These are phyloP conservation scores for Alentia gelatinosa DNA, from an alignment of 2,888 invertebrate genomes.

Conservation along the genomic window DNA sequence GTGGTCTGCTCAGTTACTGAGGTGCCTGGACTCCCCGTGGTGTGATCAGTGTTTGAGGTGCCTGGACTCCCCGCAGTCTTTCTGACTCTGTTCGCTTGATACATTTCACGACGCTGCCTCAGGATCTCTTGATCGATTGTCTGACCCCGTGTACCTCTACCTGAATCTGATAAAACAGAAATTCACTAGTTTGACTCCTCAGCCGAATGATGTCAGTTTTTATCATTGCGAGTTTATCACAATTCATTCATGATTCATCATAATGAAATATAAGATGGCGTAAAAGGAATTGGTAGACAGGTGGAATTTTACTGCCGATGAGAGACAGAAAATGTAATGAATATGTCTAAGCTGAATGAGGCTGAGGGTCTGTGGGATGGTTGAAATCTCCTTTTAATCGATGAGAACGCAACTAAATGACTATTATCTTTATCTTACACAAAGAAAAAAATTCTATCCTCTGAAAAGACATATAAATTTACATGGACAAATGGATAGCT, in stretches of 20 bases:
- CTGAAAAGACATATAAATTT: not conserved
- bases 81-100: not conserved
- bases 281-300: too few species aligned
- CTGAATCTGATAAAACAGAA: not conserved
- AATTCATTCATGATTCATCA: not conserved
- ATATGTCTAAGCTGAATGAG: too few species aligned
- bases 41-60: not conserved
- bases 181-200: not conserved
- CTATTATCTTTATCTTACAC: too few species aligned
- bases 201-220: not conserved
- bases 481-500: not conserved
- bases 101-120: not conserved
- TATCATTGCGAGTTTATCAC: not conserved
- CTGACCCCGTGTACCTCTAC: not conserved
- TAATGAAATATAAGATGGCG: too few species aligned
- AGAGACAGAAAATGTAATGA: too few species aligned
- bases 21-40: not conserved
- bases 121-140: not conserved
- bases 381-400: too few species aligned
- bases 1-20: not conserved
- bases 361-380: too few species aligned
- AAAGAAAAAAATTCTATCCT: too few species aligned
- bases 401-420: too few species aligned
- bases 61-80: not conserved
- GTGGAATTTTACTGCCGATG: too few species aligned